A percentile compares a stretch with the other conserved stretches of the same genome.
These are phyloP conservation scores for Rhamphomyia laevipes DNA, from an alignment of 2,888 invertebrate genomes.

Conservation along the genomic window DNA sequence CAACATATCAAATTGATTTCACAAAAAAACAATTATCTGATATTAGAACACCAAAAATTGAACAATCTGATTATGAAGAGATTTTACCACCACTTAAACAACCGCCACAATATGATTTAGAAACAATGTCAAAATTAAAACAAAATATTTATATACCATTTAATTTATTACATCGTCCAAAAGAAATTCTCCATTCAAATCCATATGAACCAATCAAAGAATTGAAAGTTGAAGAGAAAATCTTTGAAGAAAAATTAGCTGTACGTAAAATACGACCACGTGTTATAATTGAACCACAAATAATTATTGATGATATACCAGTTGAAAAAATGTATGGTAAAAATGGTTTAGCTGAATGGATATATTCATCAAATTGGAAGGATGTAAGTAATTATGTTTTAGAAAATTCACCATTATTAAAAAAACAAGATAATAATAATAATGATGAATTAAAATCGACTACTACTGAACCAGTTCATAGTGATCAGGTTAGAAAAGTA, in stretches of 20 bases:
- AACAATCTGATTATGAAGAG: not conserved
- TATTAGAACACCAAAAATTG: not conserved
- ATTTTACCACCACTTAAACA: not conserved
- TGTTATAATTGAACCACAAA: conserved; percentile 17
- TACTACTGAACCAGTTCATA: too few relatives aligned
- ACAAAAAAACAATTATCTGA: not conserved
- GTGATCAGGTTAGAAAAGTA: too few relatives aligned
- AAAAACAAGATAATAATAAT: too few relatives aligned
- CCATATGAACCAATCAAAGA: conserved; percentile 12
- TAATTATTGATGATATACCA: conserved; percentile 15
- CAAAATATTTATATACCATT: conserved; percentile 14
- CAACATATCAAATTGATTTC: not conserved
- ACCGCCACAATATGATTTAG: conserved; percentile 14
- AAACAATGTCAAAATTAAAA: conserved; percentile 14
- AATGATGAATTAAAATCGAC: too few relatives aligned
- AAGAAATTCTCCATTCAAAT: conserved; percentile 12
- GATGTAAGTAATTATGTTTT: conserved; percentile 5
- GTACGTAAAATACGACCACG: conserved; percentile 12
- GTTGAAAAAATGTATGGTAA: conserved; percentile 14
- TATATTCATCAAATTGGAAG: conserved; percentile 19
- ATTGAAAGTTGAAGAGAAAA: conserved; percentile 11
- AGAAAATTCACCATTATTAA: conserved; percentile 2
- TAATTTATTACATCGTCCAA: conserved; percentile 12
- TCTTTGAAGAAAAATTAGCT: conserved; percentile 12
- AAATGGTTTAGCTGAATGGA: conserved; percentile 12